Conservation (phyloP, 2,797 vertebrate species). For the Anniella stebbinsi region DNA sequence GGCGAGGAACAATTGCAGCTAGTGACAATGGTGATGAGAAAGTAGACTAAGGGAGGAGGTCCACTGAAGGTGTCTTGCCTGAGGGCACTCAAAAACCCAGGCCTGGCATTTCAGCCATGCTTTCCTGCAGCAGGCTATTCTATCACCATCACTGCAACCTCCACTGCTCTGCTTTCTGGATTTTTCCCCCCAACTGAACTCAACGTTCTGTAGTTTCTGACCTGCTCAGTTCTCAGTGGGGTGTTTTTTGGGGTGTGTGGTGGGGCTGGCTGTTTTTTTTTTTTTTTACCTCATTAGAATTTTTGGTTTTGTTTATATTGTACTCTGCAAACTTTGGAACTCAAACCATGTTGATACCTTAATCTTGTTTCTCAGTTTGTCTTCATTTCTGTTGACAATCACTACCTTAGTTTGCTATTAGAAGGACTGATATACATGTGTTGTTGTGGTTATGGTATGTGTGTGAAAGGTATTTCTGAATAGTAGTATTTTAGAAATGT, state of each 20-base stretch:
- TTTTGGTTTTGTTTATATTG: too few relatives aligned
- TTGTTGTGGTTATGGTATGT: not conserved
- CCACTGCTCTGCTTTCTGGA: not conserved
- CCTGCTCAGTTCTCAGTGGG: not conserved
- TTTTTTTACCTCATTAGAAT: not conserved
- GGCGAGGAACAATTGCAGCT: too few relatives aligned
- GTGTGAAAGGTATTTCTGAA: not conserved
- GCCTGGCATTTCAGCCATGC: too few relatives aligned
- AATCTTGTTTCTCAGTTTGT: not conserved
- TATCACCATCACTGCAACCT: too few relatives aligned
- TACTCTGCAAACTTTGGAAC: not conserved
- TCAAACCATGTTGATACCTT: not conserved
- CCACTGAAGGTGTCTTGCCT: too few relatives aligned
- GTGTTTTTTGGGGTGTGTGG: not conserved
- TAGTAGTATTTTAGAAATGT: rapidly evolving
- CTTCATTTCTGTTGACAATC: not conserved
- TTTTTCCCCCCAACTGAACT: not conserved
- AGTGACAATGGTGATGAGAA: too few relatives aligned
- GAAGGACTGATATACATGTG: not conserved
- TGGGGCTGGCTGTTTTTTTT: too few relatives aligned
- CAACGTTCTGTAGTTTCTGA: not conserved
- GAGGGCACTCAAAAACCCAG: too few relatives aligned
- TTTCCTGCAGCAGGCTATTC: too few relatives aligned
- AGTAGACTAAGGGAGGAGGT: too few relatives aligned
- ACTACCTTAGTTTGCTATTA: not conserved